Conservation (phyloP, 2,797 vertebrate genomes). For the Diglossa cyanea region DNA sequence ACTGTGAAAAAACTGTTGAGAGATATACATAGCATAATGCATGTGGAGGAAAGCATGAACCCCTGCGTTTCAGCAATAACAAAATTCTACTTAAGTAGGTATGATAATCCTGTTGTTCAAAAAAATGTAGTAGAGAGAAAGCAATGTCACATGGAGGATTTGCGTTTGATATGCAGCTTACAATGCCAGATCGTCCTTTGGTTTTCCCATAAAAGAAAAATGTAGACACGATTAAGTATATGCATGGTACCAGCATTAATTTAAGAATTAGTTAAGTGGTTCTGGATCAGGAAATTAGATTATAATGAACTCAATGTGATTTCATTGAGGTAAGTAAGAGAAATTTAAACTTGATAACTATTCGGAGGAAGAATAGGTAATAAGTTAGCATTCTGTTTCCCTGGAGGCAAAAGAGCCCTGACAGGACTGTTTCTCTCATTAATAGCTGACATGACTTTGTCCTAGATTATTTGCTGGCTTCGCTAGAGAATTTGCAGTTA, state of each 20-base stretch:
- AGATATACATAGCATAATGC: not conserved
- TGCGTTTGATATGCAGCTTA: not conserved
- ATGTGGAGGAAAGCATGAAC: not conserved
- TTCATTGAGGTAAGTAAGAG: slow-evolving; percentile 12
- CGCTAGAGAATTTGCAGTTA: not conserved
- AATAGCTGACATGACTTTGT: not conserved
- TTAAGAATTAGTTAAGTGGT: slow-evolving; percentile 14
- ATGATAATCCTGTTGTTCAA: not conserved
- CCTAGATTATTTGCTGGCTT: not conserved
- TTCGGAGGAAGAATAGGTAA: slow-evolving; percentile 4
- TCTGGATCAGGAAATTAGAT: slow-evolving; percentile 42
- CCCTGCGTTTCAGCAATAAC: not conserved
- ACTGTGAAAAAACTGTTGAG: not conserved
- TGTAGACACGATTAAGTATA: not conserved
- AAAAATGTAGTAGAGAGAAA: not conserved
- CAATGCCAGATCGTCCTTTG: not conserved
- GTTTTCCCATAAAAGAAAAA: slow-evolving; percentile 5
- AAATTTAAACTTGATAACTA: slow-evolving; percentile 40
- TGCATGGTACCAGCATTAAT: not conserved
- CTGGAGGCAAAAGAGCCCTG: slow-evolving; percentile 21
- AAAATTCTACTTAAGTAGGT: not conserved
- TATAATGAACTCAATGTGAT: slow-evolving; percentile 31
- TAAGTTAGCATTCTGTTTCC: not conserved
- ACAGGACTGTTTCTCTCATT: slow-evolving; percentile 18
- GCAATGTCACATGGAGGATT: not conserved